Conservation (phyloP, 92 coral and sea anemone species). For the Paragorgia papillata region DNA sequence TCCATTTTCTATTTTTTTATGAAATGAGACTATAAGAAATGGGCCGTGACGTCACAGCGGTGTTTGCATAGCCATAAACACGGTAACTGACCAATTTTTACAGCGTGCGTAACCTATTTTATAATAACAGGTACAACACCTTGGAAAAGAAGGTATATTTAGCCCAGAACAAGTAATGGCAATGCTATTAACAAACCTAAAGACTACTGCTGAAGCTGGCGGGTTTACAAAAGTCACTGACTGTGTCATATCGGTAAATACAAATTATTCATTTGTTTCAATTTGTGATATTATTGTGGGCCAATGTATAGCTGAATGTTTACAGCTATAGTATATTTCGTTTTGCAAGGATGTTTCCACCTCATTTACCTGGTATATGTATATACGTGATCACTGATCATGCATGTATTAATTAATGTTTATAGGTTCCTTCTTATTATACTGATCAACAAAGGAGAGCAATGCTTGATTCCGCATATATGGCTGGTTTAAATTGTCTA, state of each 20-base stretch:
- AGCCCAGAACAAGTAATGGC: conserved; percentile 97
- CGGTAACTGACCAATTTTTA: too few relatives aligned
- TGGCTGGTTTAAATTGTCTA: conserved; percentile 92
- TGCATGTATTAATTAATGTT: not conserved
- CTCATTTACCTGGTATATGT: too few relatives aligned
- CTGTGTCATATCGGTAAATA: conserved; percentile 92
- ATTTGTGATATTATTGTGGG: not conserved
- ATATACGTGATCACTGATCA: too few relatives aligned
- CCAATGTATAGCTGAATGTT: too few relatives aligned
- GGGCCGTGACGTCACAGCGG: too few relatives aligned
- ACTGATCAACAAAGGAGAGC: conserved; percentile 94
- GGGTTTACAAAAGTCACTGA: conserved; percentile 79
- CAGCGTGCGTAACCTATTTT: not conserved
- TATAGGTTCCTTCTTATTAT: conserved; percentile 88
- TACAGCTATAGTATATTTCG: too few relatives aligned
- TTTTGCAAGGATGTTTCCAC: too few relatives aligned
- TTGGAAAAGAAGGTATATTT: conserved; percentile 76
- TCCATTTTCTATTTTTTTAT: too few relatives aligned
- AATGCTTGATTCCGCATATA: conserved; percentile 83
- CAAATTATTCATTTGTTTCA: not conserved
- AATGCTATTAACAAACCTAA: conserved; percentile 80
- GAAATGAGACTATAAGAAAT: too few relatives aligned
- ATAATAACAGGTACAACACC: conserved; percentile 65
- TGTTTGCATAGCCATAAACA: too few relatives aligned
- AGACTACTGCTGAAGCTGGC: conserved; percentile 70